Conservation (phyloP, 2,888 invertebrate species). For the Epinotia bilunana region DNA sequence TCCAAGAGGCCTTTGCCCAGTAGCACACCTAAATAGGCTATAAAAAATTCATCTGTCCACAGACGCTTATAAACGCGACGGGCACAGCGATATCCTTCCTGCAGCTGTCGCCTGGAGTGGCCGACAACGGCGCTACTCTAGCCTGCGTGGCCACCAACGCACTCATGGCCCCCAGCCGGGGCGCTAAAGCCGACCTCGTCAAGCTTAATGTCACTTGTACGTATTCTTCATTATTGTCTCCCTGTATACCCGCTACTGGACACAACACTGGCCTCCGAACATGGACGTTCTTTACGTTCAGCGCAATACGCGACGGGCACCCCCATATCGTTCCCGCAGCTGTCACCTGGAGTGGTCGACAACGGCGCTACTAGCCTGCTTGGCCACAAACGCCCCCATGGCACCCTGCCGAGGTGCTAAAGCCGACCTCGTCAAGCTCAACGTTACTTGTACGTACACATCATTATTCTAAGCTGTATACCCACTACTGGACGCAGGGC, state of each 20-base stretch:
- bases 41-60: conserved; percentile 37
- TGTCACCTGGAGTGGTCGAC: conserved; percentile 70
- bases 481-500: too few relatives aligned
- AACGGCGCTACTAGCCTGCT: conserved; percentile 78
- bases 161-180: conserved; percentile 73
- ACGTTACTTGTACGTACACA: conserved; percentile 77
- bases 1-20: too few relatives aligned
- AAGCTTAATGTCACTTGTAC: conserved; percentile 80
- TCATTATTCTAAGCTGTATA: not conserved
- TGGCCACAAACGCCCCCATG: conserved; percentile 78
- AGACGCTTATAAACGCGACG: conserved; percentile 71
- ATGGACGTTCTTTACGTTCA: too few relatives aligned
- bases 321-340: conserved; percentile 71
- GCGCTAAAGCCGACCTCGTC: conserved; percentile 77
- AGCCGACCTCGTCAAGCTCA: conserved; percentile 76
- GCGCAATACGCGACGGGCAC: conserved; percentile 56
- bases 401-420: conserved; percentile 70
- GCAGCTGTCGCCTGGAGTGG: conserved; percentile 69
- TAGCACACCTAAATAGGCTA: too few relatives aligned
- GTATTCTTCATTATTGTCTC: conserved; percentile 48
- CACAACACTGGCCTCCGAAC: too few relatives aligned
- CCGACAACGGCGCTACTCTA: conserved; percentile 74
- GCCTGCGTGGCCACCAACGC: conserved; percentile 79
- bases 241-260: too few relatives aligned
- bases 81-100: conserved; percentile 71